phyloP scores from a whole-genome alignment of 2,113 vertebrate species.

The Mustelus asterias region DNA sequence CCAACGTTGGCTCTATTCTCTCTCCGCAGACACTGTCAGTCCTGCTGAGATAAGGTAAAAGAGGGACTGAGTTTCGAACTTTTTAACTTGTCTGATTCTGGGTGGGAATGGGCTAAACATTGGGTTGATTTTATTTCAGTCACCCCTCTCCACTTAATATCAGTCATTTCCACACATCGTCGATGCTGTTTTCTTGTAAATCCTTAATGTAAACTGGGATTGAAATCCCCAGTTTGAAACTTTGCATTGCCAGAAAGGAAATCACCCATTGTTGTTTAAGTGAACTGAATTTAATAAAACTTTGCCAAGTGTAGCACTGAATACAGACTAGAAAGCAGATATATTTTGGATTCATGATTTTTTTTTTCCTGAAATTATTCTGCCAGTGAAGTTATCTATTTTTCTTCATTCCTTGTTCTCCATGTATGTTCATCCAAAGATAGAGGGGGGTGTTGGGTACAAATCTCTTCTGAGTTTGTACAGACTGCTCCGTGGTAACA shows the following conservation, averaged over 20 bases:
- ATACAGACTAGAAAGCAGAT: not conserved
- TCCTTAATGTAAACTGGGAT: not conserved
- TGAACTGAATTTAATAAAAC: not conserved
- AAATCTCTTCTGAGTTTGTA: not conserved
- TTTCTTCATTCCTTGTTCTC: not conserved
- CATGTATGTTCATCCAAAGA: not conserved
- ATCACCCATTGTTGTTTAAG: not conserved
- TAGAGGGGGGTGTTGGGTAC: not conserved
- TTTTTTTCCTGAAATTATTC: not conserved
- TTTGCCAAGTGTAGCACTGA: not conserved
- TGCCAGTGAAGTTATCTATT: not conserved
- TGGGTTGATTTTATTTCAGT: not conserved
- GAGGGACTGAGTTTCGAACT: not conserved
- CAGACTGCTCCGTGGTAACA: not conserved
- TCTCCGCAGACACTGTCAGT: too few species aligned
- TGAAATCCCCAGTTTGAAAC: not conserved
- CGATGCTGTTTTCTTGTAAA: not conserved
- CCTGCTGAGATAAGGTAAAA: too few species aligned
- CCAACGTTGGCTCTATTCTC: too few species aligned
- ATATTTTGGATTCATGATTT: not conserved
- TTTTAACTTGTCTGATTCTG: not conserved
- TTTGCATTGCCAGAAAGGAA: not conserved
- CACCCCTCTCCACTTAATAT: not conserved
- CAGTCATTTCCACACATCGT: not conserved
- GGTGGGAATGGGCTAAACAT: not conserved